Evolutionary conservation across 2,888 invertebrate genomes (phyloP).

Genomic region (Tribolium freemani): DNA sequence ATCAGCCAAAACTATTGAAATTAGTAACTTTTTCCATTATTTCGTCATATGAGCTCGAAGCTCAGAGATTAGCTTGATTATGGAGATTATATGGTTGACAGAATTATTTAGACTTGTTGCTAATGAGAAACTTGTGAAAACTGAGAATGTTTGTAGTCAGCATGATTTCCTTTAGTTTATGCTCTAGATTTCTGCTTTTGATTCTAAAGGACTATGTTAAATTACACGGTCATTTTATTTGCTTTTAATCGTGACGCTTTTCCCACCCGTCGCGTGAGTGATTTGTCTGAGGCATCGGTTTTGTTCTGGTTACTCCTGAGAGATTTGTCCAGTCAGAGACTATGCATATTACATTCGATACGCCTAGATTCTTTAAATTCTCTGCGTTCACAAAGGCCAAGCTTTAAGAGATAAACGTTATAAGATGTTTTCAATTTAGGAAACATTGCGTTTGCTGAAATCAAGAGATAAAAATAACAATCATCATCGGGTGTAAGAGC

Average conservation of each 20-base stretch:
- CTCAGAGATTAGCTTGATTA: background rate
- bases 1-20: background rate
- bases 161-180: conserved; percentile 13
- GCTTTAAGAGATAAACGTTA: conserved; percentile 3
- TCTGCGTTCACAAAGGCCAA: background rate
- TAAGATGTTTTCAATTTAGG: conserved; percentile 26
- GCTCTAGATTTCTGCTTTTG: conserved; percentile 19
- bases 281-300: background rate
- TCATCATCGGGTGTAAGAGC: too few relatives aligned
- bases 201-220: conserved; percentile 3
- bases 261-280: background rate
- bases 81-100: background rate
- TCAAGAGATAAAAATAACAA: background rate
- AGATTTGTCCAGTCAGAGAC: conserved; percentile 16
- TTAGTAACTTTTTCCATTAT: background rate
- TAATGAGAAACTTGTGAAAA: conserved; percentile 13
- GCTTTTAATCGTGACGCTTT: background rate
- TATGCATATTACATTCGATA: conserved; percentile 31
- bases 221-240: conserved; percentile 24
- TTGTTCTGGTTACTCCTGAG: conserved; percentile 11
- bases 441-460: background rate
- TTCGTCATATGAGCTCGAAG: background rate
- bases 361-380: conserved; percentile 28
- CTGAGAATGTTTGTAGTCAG: background rate
- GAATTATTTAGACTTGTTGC: background rate